Evolutionary conservation across 2,113 vertebrate species (phyloP), one percentile per base, ranked within the genome.

Genomic region (Polypterus senegalus): DNA sequence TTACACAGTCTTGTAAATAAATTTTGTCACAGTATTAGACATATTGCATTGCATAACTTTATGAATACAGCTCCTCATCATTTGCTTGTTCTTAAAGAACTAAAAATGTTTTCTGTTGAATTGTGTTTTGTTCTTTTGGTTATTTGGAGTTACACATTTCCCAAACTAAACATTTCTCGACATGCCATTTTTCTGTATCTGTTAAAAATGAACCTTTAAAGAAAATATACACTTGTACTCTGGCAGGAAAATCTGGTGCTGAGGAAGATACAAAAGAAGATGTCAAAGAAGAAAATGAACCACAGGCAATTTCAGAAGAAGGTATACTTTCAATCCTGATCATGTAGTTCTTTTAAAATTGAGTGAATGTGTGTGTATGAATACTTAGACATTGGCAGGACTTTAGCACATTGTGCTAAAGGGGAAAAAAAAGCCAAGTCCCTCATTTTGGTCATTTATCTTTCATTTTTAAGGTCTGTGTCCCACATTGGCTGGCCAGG

Each of bases 201-300:
- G 7, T 54, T n/a, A 8, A 54, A 54, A 54, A 54, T 2, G 7
- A 7, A 8, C 52, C 52, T 54, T 54, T 49, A 63, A 56, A 63
- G 6, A 52, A 65, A 27, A 27, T 27, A 27, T 27, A 27, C 27
- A 27, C 27, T 27, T 27, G 27, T 67, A 51, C 56, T 62, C 61
- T 62, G 73, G 5, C 62, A 97, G 94, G 93, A 66, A 97, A 97
- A 79, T 82, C 92, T 60, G 79, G 79, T 69, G 84, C 87, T 0
- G 92, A 96, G 70, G 93, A 97, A 59, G 94, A 97, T 43, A 66
- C 76, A 58, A 94, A 92, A 59, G 87, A 97, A 59, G 93, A 96
- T 68, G 79, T 91, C 75, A 92, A 91, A 77, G 91, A 94, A 76
- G 94, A 97, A 58, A 70, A 90, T 75, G 93, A 94, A 73, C 83